A percentile compares a stretch with the other conserved stretches of the same genome.
Conservation (phyloP, 2,888 invertebrate genomes). For the Parnassius orleans region DNA sequence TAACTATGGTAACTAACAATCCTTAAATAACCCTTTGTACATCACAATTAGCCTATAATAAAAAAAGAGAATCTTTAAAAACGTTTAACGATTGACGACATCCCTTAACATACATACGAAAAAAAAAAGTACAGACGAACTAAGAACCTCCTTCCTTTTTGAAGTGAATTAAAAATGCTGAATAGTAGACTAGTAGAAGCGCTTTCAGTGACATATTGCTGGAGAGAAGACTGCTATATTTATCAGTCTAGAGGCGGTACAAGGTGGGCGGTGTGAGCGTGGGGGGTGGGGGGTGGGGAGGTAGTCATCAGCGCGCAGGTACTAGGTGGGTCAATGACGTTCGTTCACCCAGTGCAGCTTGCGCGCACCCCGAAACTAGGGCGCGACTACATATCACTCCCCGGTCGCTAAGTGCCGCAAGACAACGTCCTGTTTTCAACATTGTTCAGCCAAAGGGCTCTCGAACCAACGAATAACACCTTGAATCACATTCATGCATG, state of each 20-base stretch:
- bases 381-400: slow-evolving; percentile 48
- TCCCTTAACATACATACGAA: too few species aligned
- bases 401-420: slow-evolving; percentile 30
- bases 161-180: too few species aligned
- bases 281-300: slow-evolving; percentile 35
- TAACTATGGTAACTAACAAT: too few species aligned
- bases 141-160: too few species aligned
- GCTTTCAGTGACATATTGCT: slow-evolving; percentile 71
- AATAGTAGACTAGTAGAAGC: slow-evolving; percentile 35
- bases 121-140: too few species aligned
- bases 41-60: too few species aligned
- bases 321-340: slow-evolving; percentile 72
- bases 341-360: slow-evolving; percentile 66
- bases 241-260: slow-evolving; percentile 45
- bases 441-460: slow-evolving; percentile 8
- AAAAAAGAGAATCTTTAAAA: too few species aligned
- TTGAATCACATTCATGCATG: background rate
- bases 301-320: slow-evolving; percentile 45
- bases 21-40: too few species aligned
- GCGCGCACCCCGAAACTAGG: slow-evolving; percentile 64
- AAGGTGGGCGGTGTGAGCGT: slow-evolving; percentile 28
- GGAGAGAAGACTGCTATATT: slow-evolving; percentile 52
- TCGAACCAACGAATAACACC: background rate
- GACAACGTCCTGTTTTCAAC: slow-evolving; percentile 17
- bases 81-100: too few species aligned